A percentile compares a stretch with the other conserved stretches of the same genome.
Evolutionary conservation across 2,797 vertebrate species (phyloP).

Genomic region (Cygnus olor): DNA sequence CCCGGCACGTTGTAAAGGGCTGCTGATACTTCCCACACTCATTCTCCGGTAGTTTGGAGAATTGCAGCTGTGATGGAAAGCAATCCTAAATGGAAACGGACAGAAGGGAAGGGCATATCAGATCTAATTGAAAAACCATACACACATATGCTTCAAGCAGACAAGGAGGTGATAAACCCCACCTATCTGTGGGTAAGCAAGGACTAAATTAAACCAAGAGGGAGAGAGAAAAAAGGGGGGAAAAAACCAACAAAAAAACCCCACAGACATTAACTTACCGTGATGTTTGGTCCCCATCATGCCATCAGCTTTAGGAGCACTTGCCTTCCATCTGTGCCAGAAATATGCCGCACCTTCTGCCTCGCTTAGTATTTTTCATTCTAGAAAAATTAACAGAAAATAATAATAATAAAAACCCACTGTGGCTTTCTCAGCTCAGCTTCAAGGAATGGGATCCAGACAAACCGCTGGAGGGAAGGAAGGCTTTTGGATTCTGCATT

Average conservation of each 20-base stretch:
- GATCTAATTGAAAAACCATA: not conserved
- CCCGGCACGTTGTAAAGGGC: not conserved
- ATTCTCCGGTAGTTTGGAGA: not conserved
- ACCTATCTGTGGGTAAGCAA: not conserved
- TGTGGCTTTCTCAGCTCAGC: not conserved
- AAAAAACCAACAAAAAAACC: not conserved
- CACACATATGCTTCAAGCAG: not conserved
- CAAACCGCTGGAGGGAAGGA: constrained; percentile 39
- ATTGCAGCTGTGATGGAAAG: not conserved
- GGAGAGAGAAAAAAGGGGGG: not conserved
- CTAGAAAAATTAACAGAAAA: not conserved
- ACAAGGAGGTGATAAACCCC: not conserved
- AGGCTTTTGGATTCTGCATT: constrained; percentile 59
- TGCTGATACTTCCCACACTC: not conserved
- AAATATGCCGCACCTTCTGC: not conserved
- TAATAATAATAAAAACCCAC: not conserved
- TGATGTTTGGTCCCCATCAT: not conserved
- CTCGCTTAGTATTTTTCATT: not conserved
- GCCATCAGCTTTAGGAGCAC: not conserved
- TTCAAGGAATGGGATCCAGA: constrained; percentile 56
- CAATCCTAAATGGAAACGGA: not conserved
- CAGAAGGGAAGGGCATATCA: not conserved
- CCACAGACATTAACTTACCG: not conserved
- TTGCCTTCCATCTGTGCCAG: not conserved
- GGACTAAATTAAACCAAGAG: not conserved